Conservation (phyloP, 2,888 invertebrate species). For the Anoplius nigerrimus region DNA sequence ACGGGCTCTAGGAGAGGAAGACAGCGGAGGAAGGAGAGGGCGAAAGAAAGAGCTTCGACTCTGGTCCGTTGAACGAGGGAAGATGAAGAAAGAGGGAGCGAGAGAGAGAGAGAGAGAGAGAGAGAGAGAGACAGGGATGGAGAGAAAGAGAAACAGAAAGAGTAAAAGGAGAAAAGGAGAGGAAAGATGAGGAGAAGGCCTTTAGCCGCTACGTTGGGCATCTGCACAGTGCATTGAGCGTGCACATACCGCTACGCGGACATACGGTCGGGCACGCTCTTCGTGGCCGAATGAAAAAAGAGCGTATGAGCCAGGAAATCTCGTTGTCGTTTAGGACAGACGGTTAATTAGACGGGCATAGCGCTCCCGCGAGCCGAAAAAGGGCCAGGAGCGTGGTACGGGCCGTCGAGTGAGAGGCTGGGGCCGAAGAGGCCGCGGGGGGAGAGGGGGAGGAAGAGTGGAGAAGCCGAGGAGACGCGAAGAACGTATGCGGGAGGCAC, state of each 20-base stretch:
- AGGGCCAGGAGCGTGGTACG: conserved; percentile 8
- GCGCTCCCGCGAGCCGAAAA: neutral
- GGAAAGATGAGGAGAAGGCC: too few species aligned
- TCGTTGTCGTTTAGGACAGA: conserved; percentile 30
- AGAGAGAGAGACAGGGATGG: conserved; percentile 23
- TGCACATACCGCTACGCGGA: conserved; percentile 55
- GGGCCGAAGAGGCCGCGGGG: neutral
- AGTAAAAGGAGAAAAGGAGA: too few species aligned
- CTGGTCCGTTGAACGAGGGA: conserved; percentile 31
- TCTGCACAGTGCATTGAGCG: conserved; percentile 55
- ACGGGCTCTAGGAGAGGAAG: conserved; percentile 12
- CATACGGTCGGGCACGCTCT: conserved; percentile 45
- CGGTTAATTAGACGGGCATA: conserved; percentile 41
- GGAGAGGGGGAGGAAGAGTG: conserved; percentile 20
- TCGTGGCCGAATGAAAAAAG: conserved; percentile 40
- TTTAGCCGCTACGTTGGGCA: conserved; percentile 54
- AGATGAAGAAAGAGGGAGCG: conserved; percentile 12
- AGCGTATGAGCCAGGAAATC: conserved; percentile 42
- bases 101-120: neutral
- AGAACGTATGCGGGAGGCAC: conserved; percentile 17
- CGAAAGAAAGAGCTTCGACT: conserved; percentile 1
- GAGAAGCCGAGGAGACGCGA: conserved; percentile 14
- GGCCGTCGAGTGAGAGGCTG: neutral
- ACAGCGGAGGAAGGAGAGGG: neutral
- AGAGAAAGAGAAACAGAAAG: neutral